Conservation (phyloP, 2,888 invertebrate genomes). For the Lasioglossum lativentre region DNA sequence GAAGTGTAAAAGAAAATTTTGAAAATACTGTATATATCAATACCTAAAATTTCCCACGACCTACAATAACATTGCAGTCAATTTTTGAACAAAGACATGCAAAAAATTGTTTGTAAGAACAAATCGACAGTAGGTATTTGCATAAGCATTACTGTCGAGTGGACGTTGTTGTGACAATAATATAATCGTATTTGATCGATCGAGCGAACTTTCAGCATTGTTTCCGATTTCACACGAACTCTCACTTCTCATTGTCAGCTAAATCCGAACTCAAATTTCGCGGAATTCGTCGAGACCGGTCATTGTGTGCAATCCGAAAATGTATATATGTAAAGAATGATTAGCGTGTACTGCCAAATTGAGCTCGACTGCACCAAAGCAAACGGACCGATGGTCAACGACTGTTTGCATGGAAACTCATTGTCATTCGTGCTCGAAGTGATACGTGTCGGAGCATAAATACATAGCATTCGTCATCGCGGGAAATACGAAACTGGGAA, state of each 20-base stretch:
- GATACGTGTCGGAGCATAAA: not conserved
- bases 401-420: slow-evolving; percentile 3
- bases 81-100: no score
- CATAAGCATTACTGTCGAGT: no score
- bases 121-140: no score
- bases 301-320: slow-evolving; percentile 1
- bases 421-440: slow-evolving; percentile 6
- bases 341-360: not conserved
- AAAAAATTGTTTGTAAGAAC: no score
- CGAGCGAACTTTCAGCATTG: not conserved
- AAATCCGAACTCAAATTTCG: slow-evolving; percentile 8
- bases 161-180: not conserved
- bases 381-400: not conserved
- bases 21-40: no score
- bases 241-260: not conserved
- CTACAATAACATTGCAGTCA: no score
- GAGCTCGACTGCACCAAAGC: not conserved
- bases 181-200: not conserved
- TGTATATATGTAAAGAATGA: not conserved
- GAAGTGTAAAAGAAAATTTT: no score
- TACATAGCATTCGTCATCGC: not conserved
- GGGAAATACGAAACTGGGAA: not conserved
- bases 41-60: no score
- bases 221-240: not conserved
- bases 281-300: not conserved